phyloP scores from a whole-genome alignment of 2,888 invertebrate species.

The Polyommatus iphigenia region DNA sequence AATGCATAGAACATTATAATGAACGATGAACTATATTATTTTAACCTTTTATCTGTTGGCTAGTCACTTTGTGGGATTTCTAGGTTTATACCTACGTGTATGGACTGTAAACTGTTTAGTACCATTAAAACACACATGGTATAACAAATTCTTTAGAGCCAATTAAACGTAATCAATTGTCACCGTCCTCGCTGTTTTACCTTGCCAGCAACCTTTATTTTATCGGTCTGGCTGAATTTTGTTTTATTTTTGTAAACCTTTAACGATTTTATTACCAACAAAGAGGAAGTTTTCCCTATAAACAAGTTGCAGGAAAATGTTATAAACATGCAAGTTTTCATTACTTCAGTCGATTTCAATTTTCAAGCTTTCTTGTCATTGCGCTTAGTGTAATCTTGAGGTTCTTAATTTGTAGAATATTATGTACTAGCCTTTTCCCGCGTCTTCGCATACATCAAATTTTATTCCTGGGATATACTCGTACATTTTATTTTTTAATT shows the following conservation, averaged over 20 bases:
- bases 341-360: too few relatives aligned
- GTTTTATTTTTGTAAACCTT: slow-evolving; percentile 19
- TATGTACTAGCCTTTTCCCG: too few relatives aligned
- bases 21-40: too few relatives aligned
- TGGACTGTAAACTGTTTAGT: neutral
- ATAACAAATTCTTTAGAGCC: slow-evolving; percentile 11
- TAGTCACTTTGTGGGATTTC: neutral
- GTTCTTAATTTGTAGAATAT: neutral
- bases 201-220: slow-evolving; percentile 26
- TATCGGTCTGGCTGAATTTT: slow-evolving; percentile 21
- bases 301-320: neutral
- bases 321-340: neutral
- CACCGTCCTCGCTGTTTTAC: slow-evolving; percentile 24
- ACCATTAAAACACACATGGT: neutral
- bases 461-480: too few relatives aligned
- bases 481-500: too few relatives aligned
- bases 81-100: neutral
- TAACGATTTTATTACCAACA: neutral
- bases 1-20: neutral
- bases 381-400: neutral
- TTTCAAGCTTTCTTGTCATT: too few relatives aligned
- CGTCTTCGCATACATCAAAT: too few relatives aligned
- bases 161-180: slow-evolving; percentile 28
- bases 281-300: neutral
- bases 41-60: neutral